Evolutionary conservation across 1,140 invertebrate species (phyloP), one percentile per base, ranked within the genome.

Genomic region (Frieseomelitta varia): DNA sequence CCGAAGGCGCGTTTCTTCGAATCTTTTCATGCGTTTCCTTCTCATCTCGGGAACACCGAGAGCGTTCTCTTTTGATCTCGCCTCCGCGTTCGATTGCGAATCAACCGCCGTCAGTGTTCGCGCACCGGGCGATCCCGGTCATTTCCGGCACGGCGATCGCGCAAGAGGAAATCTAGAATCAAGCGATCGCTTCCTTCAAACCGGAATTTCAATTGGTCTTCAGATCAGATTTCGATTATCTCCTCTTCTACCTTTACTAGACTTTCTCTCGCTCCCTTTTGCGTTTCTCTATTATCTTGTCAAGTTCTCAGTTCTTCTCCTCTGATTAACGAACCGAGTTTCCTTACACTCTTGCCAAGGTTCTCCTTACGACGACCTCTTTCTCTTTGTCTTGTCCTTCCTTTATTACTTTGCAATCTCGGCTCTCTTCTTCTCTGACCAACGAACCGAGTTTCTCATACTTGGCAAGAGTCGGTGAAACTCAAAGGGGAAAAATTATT

Each of bases 11-110:
- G 24, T 61, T 39, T 58, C 67, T 21, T 73, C 51, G 68, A 53
- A 68, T 78, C 24, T 53, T 84, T 63, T 72, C 68, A 65, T 51
- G n/a, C 77, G 58, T 80, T 80, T 80, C 58, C 83, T 80, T 84
- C 77, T 84, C 83, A 84, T 84, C 69, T 84, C 78, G 69, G 17
- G 24, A 47, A 2, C 68, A 61, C 81, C 53, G 6, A 74, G 24
- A 47, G 39, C 39, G 39, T 47, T 74, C 61, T 61, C 56, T 74
- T 4, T 30, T 24, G 30, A 53, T 87, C 19, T 8, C 14, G 15
- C 3, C 4, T 47, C 65, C 3, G 14, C 8, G 10, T n/a, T 55
- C 58, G 56, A 51, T n/a, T 17, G 6, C 12, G 55, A 65, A 80
- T 72, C 39, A 79, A 84, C 56, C 51, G 3, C 19, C 56, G 27